phyloP scores from a whole-genome alignment of 2,888 invertebrate genomes.

The Leptarthrus brevirostris region DNA sequence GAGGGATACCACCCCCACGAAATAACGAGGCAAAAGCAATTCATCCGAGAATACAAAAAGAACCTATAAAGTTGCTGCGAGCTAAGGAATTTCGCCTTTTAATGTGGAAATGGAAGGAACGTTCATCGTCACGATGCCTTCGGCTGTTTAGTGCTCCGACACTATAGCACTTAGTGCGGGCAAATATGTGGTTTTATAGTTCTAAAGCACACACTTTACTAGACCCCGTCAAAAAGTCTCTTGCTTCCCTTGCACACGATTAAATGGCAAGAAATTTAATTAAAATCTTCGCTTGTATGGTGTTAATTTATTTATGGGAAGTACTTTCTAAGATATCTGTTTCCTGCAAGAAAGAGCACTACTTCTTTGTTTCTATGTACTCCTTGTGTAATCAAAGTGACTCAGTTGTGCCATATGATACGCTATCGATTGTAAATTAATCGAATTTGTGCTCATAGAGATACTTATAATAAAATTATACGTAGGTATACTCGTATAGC shows the following conservation, averaged over 20 bases:
- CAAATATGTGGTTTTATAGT: slow-evolving; percentile 41
- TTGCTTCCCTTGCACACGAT: slow-evolving; percentile 6
- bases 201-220: slow-evolving; percentile 10
- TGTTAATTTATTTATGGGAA: slow-evolving; percentile 46
- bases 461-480: no score
- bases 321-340: background rate
- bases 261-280: slow-evolving; percentile 49
- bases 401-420: no score
- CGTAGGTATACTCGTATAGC: no score
- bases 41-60: slow-evolving; percentile 15
- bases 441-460: no score
- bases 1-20: background rate
- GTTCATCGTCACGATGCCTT: slow-evolving; percentile 4
- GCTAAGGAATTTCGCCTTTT: slow-evolving; percentile 1
- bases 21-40: slow-evolving; percentile 21
- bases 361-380: no score
- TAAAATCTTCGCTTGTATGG: slow-evolving; percentile 43
- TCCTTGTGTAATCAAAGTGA: no score
- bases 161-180: slow-evolving; percentile 35
- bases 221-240: slow-evolving; percentile 13
- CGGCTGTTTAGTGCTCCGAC: slow-evolving; percentile 28
- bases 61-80: slow-evolving; percentile 42
- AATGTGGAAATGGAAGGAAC: background rate
- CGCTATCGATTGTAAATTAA: no score
- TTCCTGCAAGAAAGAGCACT: no score